A percentile compares a stretch with the other conserved stretches of the same genome.
These are phyloP conservation scores for Echinops telfairi DNA, from an alignment of 2,113 vertebrate species.

Conservation along the genomic window DNA sequence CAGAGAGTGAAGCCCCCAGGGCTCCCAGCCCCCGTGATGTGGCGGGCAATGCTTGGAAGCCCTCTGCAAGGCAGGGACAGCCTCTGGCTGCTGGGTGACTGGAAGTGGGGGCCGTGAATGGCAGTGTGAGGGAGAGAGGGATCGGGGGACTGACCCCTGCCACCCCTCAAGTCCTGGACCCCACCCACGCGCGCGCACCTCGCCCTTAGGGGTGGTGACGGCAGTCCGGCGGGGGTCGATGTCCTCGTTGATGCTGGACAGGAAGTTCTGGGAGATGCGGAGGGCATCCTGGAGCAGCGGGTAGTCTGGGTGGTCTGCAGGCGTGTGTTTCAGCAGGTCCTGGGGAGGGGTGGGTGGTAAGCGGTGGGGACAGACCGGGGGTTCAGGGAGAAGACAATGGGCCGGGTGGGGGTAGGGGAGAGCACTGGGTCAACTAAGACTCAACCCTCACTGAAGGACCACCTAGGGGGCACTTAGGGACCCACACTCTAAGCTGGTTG, in stretches of 20 bases:
- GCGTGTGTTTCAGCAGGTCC: constrained; percentile 98
- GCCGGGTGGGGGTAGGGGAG: no score
- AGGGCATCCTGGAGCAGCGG: constrained; percentile 97
- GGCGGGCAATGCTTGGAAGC: not conserved
- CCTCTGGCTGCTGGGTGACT: not conserved
- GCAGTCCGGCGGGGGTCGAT: constrained; percentile 96
- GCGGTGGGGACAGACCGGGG: rapidly evolving
- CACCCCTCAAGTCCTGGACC: not conserved
- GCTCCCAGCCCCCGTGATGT: not conserved
- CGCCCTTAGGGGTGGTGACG: constrained; percentile 97
- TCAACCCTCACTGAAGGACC: not conserved
- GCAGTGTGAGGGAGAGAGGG: not conserved
- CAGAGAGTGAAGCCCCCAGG: not conserved
- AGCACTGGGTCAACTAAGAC: no score
- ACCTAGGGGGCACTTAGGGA: not conserved
- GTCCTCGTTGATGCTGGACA: constrained; percentile 99
- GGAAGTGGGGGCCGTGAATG: not conserved
- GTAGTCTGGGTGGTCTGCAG: constrained; percentile 97
- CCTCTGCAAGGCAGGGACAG: not conserved
- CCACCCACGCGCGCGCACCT: constrained; percentile 89
- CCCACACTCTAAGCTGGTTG: not conserved
- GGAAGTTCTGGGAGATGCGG: constrained; percentile 98
- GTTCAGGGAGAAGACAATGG: not conserved
- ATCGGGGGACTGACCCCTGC: no score
- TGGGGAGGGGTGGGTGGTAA: constrained; percentile 71